phyloP scores from a whole-genome alignment of 2,888 invertebrate genomes.

The Diarsia mendica region DNA sequence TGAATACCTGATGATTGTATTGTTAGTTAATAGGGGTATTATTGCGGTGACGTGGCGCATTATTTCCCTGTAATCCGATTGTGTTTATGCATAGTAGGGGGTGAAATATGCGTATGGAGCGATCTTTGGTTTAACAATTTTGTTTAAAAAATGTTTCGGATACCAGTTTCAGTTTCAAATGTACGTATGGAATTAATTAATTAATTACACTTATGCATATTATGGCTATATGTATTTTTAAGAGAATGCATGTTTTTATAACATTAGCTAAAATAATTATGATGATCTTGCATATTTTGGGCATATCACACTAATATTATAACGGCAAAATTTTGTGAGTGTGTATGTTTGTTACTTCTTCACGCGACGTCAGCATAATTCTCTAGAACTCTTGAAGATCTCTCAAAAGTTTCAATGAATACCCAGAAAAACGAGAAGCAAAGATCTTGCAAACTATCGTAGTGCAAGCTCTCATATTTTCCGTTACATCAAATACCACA shows the following conservation, averaged over 20 bases:
- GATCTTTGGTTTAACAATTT: not conserved
- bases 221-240: too few relatives aligned
- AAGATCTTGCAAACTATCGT: slow-evolving; percentile 33
- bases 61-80: slow-evolving; percentile 41
- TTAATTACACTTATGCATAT: too few relatives aligned
- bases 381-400: not conserved
- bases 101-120: not conserved
- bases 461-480: slow-evolving; percentile 46
- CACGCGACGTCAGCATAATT: slow-evolving; percentile 1
- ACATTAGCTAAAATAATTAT: too few relatives aligned
- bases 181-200: too few relatives aligned
- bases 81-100: slow-evolving; percentile 23
- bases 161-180: not conserved
- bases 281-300: too few relatives aligned
- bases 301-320: too few relatives aligned
- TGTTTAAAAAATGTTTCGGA: not conserved
- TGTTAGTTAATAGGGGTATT: slow-evolving; percentile 59
- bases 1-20: slow-evolving; percentile 54
- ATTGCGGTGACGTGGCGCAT: slow-evolving; percentile 43
- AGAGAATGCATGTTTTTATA: too few relatives aligned
- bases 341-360: too few relatives aligned
- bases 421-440: slow-evolving; percentile 27
- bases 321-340: too few relatives aligned
- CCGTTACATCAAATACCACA: slow-evolving; percentile 51
- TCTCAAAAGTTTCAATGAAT: slow-evolving; percentile 16